Evolutionary conservation across 2,888 invertebrate genomes (phyloP), one percentile per base, ranked within the genome.

Genomic region (Graphium colonna): DNA sequence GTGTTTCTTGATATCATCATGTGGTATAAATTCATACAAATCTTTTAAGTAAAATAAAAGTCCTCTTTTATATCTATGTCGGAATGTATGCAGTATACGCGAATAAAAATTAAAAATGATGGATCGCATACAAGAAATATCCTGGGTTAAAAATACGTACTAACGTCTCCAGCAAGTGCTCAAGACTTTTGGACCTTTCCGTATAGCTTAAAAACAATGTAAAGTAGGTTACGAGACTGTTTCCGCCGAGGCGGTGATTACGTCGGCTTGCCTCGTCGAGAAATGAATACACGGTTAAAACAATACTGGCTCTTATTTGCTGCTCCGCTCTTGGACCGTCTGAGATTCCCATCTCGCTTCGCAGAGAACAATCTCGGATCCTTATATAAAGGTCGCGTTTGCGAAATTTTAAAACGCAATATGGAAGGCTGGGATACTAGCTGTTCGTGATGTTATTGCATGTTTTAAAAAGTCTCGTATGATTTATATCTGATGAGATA

Each of bases 251-350:
- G 52, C 21, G n/a, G 41, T 52, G 46, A 52, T 52, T 52, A 47
- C 52, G 12, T 26, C 26, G 48, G 26, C 38, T 26, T 41, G 13
- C 33, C 42, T 47, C 36, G 47, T 42, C 42, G 47, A 36, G 46
- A 31, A 45, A 51, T 47, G 52, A 52, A 52, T 52, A 43, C 52
- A 43, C 38, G 41, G 42, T 43, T 52, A 47, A 52, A 52, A 52
- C 52, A 52, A 52, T 52, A 52, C 52, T 10, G 47, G 15, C 36
- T 42, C 28, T 52, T 47, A 48, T 52, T 52, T 52, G 41, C 42
- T 16, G 47, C 38, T 42, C 47, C 8, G 52, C 42, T 36, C 36
- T 36, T 36, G 43, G 42, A 42, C 47, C 36, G 26, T 48, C 21
- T 15, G 42, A 28, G 47, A 42, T 42, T 52, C 38, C 13, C 42